Conservation (phyloP, 2,888 invertebrate genomes). For the Timandra comae region DNA sequence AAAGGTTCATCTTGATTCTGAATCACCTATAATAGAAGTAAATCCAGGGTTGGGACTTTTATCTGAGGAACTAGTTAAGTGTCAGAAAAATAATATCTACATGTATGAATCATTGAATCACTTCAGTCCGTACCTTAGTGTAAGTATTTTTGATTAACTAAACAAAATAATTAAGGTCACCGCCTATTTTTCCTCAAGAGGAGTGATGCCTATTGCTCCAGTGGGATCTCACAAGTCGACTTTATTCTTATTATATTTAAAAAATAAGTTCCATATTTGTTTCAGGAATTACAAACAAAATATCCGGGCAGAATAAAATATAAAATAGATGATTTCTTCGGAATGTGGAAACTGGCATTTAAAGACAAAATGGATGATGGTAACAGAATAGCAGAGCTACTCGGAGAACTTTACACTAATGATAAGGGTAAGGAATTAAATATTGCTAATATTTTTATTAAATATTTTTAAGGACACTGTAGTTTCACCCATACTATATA, state of each 20-base stretch:
- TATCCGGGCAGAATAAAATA: constrained; percentile 58
- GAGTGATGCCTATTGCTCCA: too few relatives aligned
- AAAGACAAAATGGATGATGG: constrained; percentile 77
- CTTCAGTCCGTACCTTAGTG: constrained; percentile 64
- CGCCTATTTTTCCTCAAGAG: too few relatives aligned
- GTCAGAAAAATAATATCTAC: constrained; percentile 67
- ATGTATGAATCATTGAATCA: constrained; percentile 76
- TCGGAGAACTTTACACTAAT: constrained; percentile 71
- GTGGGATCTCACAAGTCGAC: too few relatives aligned
- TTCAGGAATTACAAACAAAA: constrained; percentile 44
- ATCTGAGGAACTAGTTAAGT: constrained; percentile 75
- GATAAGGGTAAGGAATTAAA: constrained; percentile 57
- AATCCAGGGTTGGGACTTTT: constrained; percentile 83
- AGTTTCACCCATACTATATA: too few relatives aligned
- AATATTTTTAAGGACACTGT: too few relatives aligned
- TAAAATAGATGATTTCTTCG: constrained; percentile 75
- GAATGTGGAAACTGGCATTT: constrained; percentile 73
- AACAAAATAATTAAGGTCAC: not conserved
- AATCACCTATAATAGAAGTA: constrained; percentile 77
- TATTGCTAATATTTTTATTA: too few relatives aligned
- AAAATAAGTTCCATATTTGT: constrained; percentile 19
- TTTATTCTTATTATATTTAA: too few relatives aligned
- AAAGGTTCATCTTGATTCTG: constrained; percentile 36
- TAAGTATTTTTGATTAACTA: constrained; percentile 30
- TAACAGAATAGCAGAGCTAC: constrained; percentile 66